phyloP scores from a whole-genome alignment of 2,113 vertebrate species.

The Platysteira castanea region DNA sequence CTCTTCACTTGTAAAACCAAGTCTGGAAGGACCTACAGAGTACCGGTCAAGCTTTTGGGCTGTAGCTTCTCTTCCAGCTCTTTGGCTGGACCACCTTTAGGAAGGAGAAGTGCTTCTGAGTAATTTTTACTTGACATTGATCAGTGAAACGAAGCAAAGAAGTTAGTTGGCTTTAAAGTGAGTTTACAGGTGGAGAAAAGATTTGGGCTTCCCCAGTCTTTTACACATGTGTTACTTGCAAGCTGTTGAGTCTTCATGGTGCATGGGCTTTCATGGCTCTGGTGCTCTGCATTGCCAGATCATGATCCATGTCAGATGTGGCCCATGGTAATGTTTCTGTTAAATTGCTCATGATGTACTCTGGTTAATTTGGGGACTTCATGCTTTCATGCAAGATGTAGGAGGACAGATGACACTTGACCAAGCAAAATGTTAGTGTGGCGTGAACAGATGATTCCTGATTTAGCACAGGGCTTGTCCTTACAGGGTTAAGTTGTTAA shows the following conservation, averaged over 20 bases:
- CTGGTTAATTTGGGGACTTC: neutral
- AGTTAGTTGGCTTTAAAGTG: neutral
- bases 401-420: neutral
- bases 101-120: neutral
- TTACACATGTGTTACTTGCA: neutral
- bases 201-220: neutral
- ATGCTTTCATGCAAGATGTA: neutral
- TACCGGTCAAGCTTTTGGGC: neutral
- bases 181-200: neutral
- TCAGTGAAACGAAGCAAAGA: neutral
- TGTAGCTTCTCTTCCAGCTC: neutral
- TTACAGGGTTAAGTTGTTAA: constrained; percentile 17
- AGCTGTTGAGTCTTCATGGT: neutral
- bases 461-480: constrained; percentile 9
- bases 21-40: neutral
- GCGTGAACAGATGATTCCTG: neutral
- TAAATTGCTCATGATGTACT: neutral
- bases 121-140: neutral
- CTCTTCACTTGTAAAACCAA: neutral
- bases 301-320: neutral
- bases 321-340: neutral
- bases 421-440: neutral
- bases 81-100: neutral
- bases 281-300: neutral
- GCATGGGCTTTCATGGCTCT: neutral